A percentile compares a stretch with the other conserved stretches of the same genome.
Evolutionary conservation across 1,140 invertebrate genomes (phyloP).

Genomic region (Nephila pilipes): DNA sequence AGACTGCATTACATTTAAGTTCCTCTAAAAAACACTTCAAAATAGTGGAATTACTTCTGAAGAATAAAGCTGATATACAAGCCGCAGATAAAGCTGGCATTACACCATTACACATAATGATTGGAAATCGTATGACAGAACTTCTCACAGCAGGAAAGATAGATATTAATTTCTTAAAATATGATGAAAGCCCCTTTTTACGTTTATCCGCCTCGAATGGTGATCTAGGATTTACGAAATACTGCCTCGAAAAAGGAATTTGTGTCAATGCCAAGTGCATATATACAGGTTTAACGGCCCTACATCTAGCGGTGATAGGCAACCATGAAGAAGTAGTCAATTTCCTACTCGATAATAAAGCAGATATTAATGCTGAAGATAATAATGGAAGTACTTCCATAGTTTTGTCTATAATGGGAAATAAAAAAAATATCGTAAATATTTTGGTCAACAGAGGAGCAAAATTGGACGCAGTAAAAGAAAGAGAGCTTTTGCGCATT

Average conservation of each 20-base stretch:
- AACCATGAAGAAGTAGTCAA: background rate
- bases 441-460: no score
- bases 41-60: background rate
- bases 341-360: background rate
- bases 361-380: constrained; percentile 21
- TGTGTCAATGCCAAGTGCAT: background rate
- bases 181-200: constrained; percentile 85
- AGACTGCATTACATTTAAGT: constrained; percentile 77
- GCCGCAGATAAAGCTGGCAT: background rate
- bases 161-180: background rate
- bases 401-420: no score
- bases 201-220: constrained; percentile 95
- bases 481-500: no score
- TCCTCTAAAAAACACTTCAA: background rate
- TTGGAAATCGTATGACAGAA: background rate
- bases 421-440: no score
- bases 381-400: no score
- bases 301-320: background rate
- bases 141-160: background rate
- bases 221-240: constrained; percentile 96
- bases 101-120: background rate
- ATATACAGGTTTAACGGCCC: background rate
- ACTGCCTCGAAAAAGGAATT: background rate
- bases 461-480: no score
- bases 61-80: background rate